Conservation (phyloP, 2,888 invertebrate species). For the Leptogaster cylindrica region DNA sequence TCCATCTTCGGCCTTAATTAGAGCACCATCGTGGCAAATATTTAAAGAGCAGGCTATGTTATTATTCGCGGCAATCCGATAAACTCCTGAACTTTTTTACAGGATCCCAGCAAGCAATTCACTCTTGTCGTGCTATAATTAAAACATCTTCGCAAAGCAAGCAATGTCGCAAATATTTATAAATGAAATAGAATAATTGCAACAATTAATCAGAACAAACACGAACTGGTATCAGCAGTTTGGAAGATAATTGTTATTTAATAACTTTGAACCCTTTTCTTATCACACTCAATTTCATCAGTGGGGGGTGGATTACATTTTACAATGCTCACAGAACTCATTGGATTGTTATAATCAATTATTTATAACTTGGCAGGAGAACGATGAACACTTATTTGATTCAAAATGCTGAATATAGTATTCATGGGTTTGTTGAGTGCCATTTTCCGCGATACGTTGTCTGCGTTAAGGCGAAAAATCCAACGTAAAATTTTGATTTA, state of each 20-base stretch:
- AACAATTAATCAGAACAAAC: conserved; percentile 9
- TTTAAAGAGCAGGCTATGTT: too few relatives aligned
- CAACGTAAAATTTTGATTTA: background rate
- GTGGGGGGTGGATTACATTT: background rate
- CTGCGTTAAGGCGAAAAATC: conserved; percentile 13
- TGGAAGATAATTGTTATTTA: conserved; percentile 21
- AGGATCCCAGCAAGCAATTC: too few relatives aligned
- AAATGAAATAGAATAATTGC: background rate
- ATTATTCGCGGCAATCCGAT: too few relatives aligned
- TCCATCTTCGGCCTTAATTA: too few relatives aligned
- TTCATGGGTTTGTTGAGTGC: background rate
- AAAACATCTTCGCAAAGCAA: too few relatives aligned
- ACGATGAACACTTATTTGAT: conserved; percentile 13
- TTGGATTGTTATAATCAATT: background rate
- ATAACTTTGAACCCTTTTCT: conserved; percentile 10
- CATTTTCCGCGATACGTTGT: conserved; percentile 1
- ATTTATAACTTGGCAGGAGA: too few relatives aligned
- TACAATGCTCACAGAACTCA: background rate
- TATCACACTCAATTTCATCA: background rate
- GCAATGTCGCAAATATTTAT: conserved; percentile 19
- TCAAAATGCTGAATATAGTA: conserved; percentile 27
- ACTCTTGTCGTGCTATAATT: too few relatives aligned
- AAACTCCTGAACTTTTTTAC: too few relatives aligned
- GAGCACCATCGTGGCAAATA: too few relatives aligned
- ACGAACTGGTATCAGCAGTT: conserved; percentile 1